phyloP scores from a whole-genome alignment of 2,113 vertebrate species.

The Mesembrinibis cayennensis region DNA sequence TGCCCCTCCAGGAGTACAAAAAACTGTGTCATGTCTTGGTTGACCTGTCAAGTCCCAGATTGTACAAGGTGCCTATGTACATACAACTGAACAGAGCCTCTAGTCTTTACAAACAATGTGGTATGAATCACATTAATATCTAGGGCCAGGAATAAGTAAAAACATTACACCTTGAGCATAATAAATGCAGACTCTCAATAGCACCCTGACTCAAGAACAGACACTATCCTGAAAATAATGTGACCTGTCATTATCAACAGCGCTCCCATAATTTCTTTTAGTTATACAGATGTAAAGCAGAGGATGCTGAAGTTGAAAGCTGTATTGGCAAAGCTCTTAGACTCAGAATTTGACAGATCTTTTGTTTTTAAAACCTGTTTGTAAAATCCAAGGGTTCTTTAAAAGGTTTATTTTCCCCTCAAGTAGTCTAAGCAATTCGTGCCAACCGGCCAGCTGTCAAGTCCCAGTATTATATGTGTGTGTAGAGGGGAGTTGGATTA shows the following conservation, averaged over 20 bases:
- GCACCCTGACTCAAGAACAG: not conserved
- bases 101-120: not conserved
- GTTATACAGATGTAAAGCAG: not conserved
- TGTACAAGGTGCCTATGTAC: not conserved
- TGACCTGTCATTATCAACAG: not conserved
- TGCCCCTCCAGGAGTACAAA: not conserved
- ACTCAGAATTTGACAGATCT: constrained; percentile 24
- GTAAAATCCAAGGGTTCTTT: constrained; percentile 28
- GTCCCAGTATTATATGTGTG: not conserved
- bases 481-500: not conserved
- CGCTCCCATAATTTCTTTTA: not conserved
- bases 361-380: constrained; percentile 49
- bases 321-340: not conserved
- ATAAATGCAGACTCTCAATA: not conserved
- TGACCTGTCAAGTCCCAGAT: not conserved
- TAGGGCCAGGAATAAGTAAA: not conserved
- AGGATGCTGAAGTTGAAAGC: not conserved
- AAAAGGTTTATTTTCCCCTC: constrained; percentile 48
- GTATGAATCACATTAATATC: not conserved
- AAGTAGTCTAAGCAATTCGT: constrained; percentile 15
- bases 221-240: not conserved
- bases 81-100: not conserved
- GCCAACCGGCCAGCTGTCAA: constrained; percentile 51
- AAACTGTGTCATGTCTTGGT: not conserved
- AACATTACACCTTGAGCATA: not conserved